phyloP scores from a whole-genome alignment of 2,888 invertebrate species.

The Plutella xylostella region DNA sequence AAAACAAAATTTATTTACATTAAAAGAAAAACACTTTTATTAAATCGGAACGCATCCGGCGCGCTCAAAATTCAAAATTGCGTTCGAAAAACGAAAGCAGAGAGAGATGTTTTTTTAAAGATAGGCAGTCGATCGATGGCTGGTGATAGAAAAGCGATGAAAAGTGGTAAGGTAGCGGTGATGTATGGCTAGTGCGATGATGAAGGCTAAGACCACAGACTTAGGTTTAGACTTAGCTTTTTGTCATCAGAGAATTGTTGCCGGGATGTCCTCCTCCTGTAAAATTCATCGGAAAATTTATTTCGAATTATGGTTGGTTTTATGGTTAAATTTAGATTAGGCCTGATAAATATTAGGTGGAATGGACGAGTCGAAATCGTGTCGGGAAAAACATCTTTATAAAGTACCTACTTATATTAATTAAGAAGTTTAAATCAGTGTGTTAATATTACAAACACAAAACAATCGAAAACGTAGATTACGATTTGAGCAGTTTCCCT shows the following conservation, averaged over 20 bases:
- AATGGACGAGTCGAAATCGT: no score
- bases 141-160: slow-evolving; percentile 44
- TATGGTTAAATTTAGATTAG: no score
- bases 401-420: no score
- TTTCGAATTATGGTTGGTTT: no score
- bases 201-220: slow-evolving; percentile 54
- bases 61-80: slow-evolving; percentile 20
- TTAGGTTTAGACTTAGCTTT: slow-evolving; percentile 62
- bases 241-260: slow-evolving; percentile 54
- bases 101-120: slow-evolving; percentile 25
- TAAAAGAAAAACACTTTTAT: slow-evolving; percentile 34
- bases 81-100: slow-evolving; percentile 31
- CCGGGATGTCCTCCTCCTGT: slow-evolving; percentile 65
- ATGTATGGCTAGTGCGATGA: slow-evolving; percentile 41
- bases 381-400: no score
- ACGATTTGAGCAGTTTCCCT: no score
- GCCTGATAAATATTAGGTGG: no score
- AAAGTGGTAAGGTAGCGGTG: slow-evolving; percentile 62
- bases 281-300: slow-evolving; percentile 8
- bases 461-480: no score
- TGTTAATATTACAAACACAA: no score
- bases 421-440: no score
- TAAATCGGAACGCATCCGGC: slow-evolving; percentile 30
- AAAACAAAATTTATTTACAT: slow-evolving; percentile 42
- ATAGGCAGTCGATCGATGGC: slow-evolving; percentile 31